Percentiles rank a stretch among this genome's conserved stretches.
Conservation (phyloP, 1,140 invertebrate genomes). For the Neoseiulus cucumeris region DNA sequence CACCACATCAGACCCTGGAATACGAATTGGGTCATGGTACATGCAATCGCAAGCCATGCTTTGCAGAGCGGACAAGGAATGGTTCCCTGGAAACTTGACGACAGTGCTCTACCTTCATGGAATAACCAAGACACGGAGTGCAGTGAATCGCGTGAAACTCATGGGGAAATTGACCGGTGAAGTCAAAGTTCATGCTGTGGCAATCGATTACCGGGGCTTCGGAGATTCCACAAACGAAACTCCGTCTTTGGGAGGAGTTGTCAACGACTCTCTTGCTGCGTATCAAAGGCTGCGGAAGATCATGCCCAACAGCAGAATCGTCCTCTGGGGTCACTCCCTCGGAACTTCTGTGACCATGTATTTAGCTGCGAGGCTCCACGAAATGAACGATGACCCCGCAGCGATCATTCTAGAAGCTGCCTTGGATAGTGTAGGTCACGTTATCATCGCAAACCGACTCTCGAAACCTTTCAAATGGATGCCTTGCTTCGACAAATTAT, state of each 20-base stretch:
- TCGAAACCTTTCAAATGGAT: not conserved
- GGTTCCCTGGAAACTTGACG: not conserved
- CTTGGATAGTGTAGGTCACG: not conserved
- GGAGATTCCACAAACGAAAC: slow-evolving; percentile 13
- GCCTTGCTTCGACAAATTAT: not conserved
- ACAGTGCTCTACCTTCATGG: slow-evolving; percentile 14
- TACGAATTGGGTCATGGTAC: slow-evolving; percentile 15
- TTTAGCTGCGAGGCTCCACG: not conserved
- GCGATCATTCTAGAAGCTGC: not conserved
- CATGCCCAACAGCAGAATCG: not conserved
- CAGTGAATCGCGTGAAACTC: slow-evolving; percentile 3
- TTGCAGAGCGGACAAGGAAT: not conserved
- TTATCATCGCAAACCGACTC: not conserved
- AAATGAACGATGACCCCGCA: not conserved
- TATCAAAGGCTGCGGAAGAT: slow-evolving; percentile 11
- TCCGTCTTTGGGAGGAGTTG: slow-evolving; percentile 8
- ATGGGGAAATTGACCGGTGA: not conserved
- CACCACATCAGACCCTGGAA: not conserved
- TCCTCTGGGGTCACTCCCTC: slow-evolving; percentile 11
- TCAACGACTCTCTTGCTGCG: slow-evolving; percentile 10
- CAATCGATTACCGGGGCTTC: slow-evolving; percentile 15
- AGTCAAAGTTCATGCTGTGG: slow-evolving; percentile 8
- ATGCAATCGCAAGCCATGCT: not conserved
- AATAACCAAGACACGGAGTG: not conserved
- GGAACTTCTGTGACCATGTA: not conserved